Percentiles rank a stretch among this genome's conserved stretches.
These are phyloP conservation scores for Leucophenga maculata DNA, from an alignment of 2,888 invertebrate species.

Conservation along the genomic window DNA sequence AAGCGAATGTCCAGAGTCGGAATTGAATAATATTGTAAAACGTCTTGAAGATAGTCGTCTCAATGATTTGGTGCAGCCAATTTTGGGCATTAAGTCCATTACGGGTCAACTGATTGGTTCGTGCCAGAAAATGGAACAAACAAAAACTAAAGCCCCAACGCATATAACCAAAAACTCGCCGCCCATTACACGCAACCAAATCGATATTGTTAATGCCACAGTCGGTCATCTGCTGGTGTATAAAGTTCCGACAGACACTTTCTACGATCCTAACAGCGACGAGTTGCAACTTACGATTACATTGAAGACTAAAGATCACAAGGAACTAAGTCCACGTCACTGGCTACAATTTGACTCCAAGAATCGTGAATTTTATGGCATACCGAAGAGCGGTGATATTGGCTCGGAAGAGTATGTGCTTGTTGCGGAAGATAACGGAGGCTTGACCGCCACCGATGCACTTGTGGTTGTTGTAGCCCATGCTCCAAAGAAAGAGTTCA, in stretches of 20 bases:
- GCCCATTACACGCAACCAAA: constrained; percentile 87
- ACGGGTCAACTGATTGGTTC: constrained; percentile 79
- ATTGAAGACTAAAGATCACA: constrained; percentile 81
- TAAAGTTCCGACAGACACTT: constrained; percentile 89
- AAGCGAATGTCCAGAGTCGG: constrained; percentile 81
- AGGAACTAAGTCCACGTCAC: constrained; percentile 78
- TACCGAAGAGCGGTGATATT: constrained; percentile 82
- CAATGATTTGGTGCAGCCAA: constrained; percentile 77
- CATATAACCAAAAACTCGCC: constrained; percentile 78
- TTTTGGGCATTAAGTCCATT: constrained; percentile 79
- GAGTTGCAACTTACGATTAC: constrained; percentile 81
- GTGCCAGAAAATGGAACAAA: constrained; percentile 76
- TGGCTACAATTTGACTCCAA: constrained; percentile 93
- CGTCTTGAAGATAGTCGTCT: constrained; percentile 74
- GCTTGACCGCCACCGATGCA: constrained; percentile 84
- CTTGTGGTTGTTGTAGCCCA: constrained; percentile 81
- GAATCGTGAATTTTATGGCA: constrained; percentile 91
- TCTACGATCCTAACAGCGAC: constrained; percentile 91
- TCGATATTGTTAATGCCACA: constrained; percentile 86
- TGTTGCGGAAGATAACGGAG: constrained; percentile 83
- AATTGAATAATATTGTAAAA: constrained; percentile 78
- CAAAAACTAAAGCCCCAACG: constrained; percentile 74
- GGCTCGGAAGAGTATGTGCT: constrained; percentile 85
- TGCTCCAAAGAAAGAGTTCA: constrained; percentile 78
- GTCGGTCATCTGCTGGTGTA: constrained; percentile 86